phyloP scores from a whole-genome alignment of 2,888 invertebrate species.

The Volucella zonaria region DNA sequence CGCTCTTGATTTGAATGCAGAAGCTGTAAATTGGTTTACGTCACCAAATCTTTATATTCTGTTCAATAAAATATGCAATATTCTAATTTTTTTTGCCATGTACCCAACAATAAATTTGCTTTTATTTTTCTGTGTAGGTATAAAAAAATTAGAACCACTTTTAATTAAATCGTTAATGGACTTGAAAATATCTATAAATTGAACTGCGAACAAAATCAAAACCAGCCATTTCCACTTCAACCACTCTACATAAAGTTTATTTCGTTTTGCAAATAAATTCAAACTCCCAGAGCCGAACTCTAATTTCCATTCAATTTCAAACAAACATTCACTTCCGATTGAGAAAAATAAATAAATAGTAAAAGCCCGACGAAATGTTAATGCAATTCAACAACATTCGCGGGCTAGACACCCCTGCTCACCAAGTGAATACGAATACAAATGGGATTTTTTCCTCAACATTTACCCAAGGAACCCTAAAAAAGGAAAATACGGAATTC shows the following conservation, averaged over 20 bases:
- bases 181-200: conserved; percentile 50
- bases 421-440: conserved; percentile 31
- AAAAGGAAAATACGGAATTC: conserved; percentile 34
- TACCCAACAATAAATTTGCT: too few relatives aligned
- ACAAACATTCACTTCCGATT: conserved; percentile 36
- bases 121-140: too few relatives aligned
- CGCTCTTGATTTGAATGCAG: too few relatives aligned
- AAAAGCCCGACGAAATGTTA: conserved; percentile 2
- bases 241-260: conserved; percentile 13
- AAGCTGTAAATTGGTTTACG: too few relatives aligned
- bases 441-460: conserved; percentile 27
- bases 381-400: conserved; percentile 35
- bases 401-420: conserved; percentile 32
- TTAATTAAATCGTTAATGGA: conserved; percentile 39
- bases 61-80: too few relatives aligned
- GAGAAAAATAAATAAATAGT: not conserved
- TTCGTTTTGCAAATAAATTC: conserved; percentile 40
- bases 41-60: too few relatives aligned
- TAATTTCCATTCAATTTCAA: conserved; percentile 47
- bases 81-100: too few relatives aligned
- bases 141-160: not conserved
- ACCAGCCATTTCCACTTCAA: conserved; percentile 11
- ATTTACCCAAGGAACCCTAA: conserved; percentile 23
- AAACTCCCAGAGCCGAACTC: conserved; percentile 25
- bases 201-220: conserved; percentile 31